Evolutionary conservation across 2,888 invertebrate species (phyloP), one percentile per base, ranked within the genome.

Genomic region (Graphium colonna): DNA sequence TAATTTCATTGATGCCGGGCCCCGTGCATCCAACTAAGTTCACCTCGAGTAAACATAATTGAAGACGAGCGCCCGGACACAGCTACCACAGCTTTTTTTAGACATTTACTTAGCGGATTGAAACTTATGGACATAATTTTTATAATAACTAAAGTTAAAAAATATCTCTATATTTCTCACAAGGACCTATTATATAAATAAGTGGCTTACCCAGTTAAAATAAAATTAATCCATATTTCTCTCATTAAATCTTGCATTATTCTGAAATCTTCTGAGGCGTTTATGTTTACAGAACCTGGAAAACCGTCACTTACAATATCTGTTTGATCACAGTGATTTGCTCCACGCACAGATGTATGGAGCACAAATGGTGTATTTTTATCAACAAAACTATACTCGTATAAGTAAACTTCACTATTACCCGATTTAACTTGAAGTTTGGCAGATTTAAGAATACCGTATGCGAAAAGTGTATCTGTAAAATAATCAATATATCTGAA

Each of bases 391-490:
- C 68, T 66, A 57, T 71, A 82, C 55, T 74, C 68, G 48, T 76
- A 82, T 39, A 81, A 59, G 57, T 73, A 80, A 4, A 80, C 54
- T 55, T 71, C 53, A 49, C 75, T 51, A 55, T 79, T 66, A 1
- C 78, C 75, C 39, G 68, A 67, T 36, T 71, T 62, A 1, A 62
- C 58, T 12, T 73, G 71, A 7, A 73, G 41, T 12, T 69, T 65
- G 0, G 68, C 58, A 0, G 74, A 61, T 53, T 67, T 57, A 3
- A 76, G 33, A 12, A 62, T 64, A 0, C 73, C 57, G 50, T 67
- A 68, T 0, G 58, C 57, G 49, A 79, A 75, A 5, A 67, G 45
- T 0, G 68, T 47, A 88, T 93, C 88, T 1, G 74, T 60, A 41
- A 69, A 75, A 43, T 63, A 81, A 50, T 79, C 60, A 0, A 79